Evolutionary conservation across 2,888 invertebrate genomes (phyloP).

Genomic region (Drosophila trichaetosa): DNA sequence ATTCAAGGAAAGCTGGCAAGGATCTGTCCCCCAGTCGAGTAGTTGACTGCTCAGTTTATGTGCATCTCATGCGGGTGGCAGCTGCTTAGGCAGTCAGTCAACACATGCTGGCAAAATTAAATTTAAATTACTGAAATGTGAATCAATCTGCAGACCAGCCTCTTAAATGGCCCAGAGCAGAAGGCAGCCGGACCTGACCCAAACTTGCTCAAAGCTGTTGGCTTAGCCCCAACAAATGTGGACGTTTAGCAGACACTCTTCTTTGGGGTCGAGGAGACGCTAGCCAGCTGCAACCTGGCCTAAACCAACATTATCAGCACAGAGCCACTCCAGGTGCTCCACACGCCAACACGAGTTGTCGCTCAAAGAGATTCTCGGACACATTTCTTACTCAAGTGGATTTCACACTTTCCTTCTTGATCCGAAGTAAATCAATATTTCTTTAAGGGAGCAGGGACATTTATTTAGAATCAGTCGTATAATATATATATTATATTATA

Average conservation of each 20-base stretch:
- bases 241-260: constrained; percentile 50
- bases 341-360: constrained; percentile 29
- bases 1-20: constrained; percentile 34
- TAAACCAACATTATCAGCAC: constrained; percentile 28
- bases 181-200: constrained; percentile 23
- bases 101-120: constrained; percentile 67
- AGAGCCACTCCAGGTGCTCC: constrained; percentile 16
- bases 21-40: constrained; percentile 9
- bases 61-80: constrained; percentile 40
- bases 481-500: not conserved
- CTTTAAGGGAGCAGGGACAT: not conserved
- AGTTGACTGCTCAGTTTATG: constrained; percentile 16
- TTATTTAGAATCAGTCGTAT: not conserved
- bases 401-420: not conserved
- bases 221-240: constrained; percentile 35
- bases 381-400: not conserved
- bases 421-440: not conserved
- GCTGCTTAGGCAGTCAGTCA: constrained; percentile 67
- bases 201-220: constrained; percentile 28
- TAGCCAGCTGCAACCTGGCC: constrained; percentile 18
- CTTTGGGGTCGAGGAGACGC: constrained; percentile 21
- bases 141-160: constrained; percentile 55
- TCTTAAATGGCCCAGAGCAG: constrained; percentile 39
- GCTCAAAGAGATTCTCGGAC: constrained; percentile 17
- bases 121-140: constrained; percentile 72